Evolutionary conservation across 2,797 vertebrate genomes (phyloP).

Genomic region (Chloroceryle inda): DNA sequence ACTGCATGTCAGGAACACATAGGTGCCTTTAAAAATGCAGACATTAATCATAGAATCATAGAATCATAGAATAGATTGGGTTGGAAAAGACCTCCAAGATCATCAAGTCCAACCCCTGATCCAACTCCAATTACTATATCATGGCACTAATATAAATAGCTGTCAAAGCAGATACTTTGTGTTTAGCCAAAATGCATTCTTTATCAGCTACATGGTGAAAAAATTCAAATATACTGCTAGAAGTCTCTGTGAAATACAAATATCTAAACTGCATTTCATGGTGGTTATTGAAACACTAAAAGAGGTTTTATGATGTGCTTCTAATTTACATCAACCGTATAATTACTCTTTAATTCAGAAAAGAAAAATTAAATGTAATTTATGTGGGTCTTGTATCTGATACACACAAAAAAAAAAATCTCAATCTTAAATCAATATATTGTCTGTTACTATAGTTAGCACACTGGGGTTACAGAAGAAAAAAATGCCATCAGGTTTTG

Average conservation of each 20-base stretch:
- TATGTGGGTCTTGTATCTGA: not conserved
- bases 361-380: not conserved
- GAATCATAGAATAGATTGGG: no score
- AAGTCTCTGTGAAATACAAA: not conserved
- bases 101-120: no score
- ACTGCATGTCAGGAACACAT: not conserved
- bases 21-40: not conserved
- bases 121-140: no score
- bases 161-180: not conserved
- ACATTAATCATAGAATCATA: no score
- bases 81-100: no score
- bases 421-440: conserved; percentile 19
- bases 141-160: not conserved
- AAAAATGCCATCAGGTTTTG: conserved; percentile 47
- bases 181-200: not conserved
- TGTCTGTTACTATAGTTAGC: conserved; percentile 23
- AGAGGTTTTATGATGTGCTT: not conserved
- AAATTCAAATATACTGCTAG: not conserved
- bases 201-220: not conserved
- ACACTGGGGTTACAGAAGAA: not conserved
- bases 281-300: not conserved
- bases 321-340: not conserved
- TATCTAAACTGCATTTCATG: not conserved
- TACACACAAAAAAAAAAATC: conserved; percentile 15
- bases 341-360: not conserved